A percentile compares a stretch with the other conserved stretches of the same genome.
Evolutionary conservation across 2,113 vertebrate genomes (phyloP).

Genomic region (Heteronetta atricapilla): DNA sequence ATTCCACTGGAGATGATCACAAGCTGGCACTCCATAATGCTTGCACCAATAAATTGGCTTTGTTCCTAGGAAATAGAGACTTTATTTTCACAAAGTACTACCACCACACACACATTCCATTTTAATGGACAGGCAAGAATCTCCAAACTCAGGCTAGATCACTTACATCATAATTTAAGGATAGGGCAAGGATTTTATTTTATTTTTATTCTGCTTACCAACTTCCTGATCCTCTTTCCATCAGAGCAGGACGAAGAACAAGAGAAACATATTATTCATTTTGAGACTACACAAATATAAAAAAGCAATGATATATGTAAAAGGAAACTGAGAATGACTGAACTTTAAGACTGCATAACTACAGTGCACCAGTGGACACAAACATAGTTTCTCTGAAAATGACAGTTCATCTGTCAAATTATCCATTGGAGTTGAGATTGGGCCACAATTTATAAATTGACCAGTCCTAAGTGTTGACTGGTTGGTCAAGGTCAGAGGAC

Average conservation of each 20-base stretch:
- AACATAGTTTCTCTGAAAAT: neutral
- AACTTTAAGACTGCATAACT: neutral
- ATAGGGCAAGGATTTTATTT: neutral
- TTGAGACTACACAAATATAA: neutral
- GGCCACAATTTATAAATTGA: neutral
- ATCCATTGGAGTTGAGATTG: neutral
- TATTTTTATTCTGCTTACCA: neutral
- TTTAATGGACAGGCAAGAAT: neutral
- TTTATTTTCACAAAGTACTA: conserved; percentile 21
- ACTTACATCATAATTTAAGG: neutral
- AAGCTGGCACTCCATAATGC: neutral
- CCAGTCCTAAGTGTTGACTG: neutral
- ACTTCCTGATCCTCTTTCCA: neutral
- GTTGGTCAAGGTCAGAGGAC: neutral
- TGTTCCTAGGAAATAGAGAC: conserved; percentile 39
- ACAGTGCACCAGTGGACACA: neutral
- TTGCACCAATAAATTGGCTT: neutral
- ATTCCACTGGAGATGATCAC: conserved; percentile 1
- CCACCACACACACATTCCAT: neutral
- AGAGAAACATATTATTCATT: neutral
- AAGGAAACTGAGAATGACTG: neutral
- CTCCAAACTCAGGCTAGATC: neutral
- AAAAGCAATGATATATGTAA: neutral
- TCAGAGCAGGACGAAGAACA: neutral
- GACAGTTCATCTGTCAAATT: neutral